Evolutionary conservation across 2,888 invertebrate genomes (phyloP).

Genomic region (Drosophila antonietae): DNA sequence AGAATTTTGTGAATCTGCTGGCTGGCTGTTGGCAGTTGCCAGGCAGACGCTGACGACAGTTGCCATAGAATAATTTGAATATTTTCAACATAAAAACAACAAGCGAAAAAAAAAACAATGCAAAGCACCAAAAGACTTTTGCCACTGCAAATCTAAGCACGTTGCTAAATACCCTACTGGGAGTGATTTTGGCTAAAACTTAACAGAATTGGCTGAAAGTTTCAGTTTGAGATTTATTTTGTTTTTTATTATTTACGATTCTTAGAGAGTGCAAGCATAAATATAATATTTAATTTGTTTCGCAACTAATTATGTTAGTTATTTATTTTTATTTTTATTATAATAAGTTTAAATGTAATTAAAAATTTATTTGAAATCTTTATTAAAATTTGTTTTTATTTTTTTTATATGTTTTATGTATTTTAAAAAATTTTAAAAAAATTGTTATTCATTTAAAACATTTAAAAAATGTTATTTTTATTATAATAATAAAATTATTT

Average conservation of each 20-base stretch:
- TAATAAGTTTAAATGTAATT: too few relatives aligned
- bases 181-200: neutral
- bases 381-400: too few relatives aligned
- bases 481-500: too few relatives aligned
- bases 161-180: conserved; percentile 41
- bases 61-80: conserved; percentile 70
- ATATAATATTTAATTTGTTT: neutral
- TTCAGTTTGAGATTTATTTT: neutral
- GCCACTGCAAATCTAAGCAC: conserved; percentile 10
- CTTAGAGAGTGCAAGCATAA: neutral
- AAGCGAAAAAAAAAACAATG: conserved; percentile 13
- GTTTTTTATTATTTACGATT: neutral
- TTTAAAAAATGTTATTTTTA: too few relatives aligned
- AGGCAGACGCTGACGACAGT: conserved; percentile 48
- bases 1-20: conserved; percentile 11
- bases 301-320: too few relatives aligned
- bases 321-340: too few relatives aligned
- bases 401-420: too few relatives aligned
- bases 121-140: conserved; percentile 10
- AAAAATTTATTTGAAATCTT: too few relatives aligned
- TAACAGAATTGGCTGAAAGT: neutral
- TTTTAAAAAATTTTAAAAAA: too few relatives aligned
- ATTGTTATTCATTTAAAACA: too few relatives aligned
- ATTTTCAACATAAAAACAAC: conserved; percentile 78
- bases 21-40: conserved; percentile 26